These are phyloP conservation scores for Stenchaetothrips biformis DNA, from an alignment of 2,888 invertebrate species.

Conservation along the genomic window DNA sequence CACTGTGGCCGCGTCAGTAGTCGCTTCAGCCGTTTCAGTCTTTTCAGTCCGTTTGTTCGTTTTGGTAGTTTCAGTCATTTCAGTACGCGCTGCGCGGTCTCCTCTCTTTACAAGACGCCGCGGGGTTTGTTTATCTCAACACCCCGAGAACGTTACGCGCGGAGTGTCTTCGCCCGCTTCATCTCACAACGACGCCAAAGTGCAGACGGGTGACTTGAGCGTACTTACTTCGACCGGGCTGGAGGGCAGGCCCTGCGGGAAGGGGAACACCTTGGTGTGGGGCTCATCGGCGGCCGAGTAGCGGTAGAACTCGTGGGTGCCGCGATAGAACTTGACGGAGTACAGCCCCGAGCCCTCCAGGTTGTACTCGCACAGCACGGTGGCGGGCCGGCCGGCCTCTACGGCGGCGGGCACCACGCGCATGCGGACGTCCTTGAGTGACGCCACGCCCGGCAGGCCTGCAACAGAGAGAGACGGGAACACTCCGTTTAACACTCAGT, in stretches of 20 bases:
- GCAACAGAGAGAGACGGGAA: background rate
- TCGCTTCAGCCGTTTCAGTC: too few relatives aligned
- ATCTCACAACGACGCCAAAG: background rate
- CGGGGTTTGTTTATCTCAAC: too few relatives aligned
- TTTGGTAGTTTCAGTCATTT: too few relatives aligned
- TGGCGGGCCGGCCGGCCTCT: conserved; percentile 38
- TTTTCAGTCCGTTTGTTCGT: too few relatives aligned
- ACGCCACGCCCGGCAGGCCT: background rate
- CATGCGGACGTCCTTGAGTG: conserved; percentile 38
- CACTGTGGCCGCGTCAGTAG: too few relatives aligned
- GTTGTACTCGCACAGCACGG: conserved; percentile 43
- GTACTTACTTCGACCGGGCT: conserved; percentile 73
- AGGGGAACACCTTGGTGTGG: conserved; percentile 65
- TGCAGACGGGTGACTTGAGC: background rate
- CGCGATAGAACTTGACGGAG: conserved; percentile 82
- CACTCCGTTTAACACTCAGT: too few relatives aligned
- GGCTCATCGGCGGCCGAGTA: conserved; percentile 69
- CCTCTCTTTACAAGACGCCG: too few relatives aligned
- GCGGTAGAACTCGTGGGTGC: conserved; percentile 76
- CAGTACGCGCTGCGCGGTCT: too few relatives aligned
- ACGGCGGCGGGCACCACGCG: conserved; percentile 39
- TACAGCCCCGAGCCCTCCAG: conserved; percentile 50
- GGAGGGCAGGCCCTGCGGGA: conserved; percentile 50
- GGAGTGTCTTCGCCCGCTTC: too few relatives aligned
- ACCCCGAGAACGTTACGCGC: too few relatives aligned